phyloP scores from a whole-genome alignment of 2,888 invertebrate genomes.

The Alviniconcha strummeri region DNA sequence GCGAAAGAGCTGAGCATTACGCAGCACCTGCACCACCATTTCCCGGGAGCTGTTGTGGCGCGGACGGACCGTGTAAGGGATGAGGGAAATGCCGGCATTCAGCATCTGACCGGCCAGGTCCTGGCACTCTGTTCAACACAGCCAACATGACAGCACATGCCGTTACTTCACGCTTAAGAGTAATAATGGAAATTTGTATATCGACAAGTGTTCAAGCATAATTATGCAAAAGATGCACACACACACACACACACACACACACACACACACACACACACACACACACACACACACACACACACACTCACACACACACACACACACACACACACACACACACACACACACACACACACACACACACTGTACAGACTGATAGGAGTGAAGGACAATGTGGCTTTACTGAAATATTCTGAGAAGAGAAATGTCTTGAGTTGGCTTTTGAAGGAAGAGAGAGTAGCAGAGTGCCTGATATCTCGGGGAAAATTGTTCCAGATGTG shows the following conservation, averaged over 20 bases:
- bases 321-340: not conserved
- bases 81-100: conserved; percentile 57
- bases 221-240: too few species aligned
- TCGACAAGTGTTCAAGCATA: not conserved
- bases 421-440: too few species aligned
- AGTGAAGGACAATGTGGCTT: too few species aligned
- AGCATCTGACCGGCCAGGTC: conserved; percentile 60
- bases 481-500: too few species aligned
- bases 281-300: not conserved
- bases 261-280: not conserved
- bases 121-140: conserved; percentile 53
- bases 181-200: too few species aligned
- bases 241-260: not conserved
- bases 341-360: conserved; percentile 3
- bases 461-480: too few species aligned
- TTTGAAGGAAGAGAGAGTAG: too few species aligned
- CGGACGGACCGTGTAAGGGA: conserved; percentile 57
- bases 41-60: conserved; percentile 37
- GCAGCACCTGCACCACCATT: conserved; percentile 51
- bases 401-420: too few species aligned
- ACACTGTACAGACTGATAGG: not conserved
- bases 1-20: conserved; percentile 53
- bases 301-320: not conserved
- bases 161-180: not conserved
- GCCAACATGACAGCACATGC: conserved; percentile 8